These are phyloP conservation scores for Bilobella aurantiaca DNA, from an alignment of 1,140 invertebrate species.

Conservation along the genomic window DNA sequence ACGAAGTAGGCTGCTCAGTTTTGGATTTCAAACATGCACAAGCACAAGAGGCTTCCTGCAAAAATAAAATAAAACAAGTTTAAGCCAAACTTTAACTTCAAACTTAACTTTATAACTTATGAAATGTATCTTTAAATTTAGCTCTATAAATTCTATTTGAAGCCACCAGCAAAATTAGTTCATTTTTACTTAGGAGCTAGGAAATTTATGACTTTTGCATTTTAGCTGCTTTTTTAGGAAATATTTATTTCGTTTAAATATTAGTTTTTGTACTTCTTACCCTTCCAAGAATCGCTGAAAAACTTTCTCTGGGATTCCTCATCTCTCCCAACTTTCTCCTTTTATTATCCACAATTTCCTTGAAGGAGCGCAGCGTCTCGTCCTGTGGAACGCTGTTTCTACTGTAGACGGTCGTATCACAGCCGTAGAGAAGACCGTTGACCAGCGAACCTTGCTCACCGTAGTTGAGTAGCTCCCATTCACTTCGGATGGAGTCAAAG, in stretches of 20 bases:
- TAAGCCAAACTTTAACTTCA: neutral
- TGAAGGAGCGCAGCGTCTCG: neutral
- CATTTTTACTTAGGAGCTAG: too few relatives aligned
- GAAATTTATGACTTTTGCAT: too few relatives aligned
- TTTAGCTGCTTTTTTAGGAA: too few relatives aligned
- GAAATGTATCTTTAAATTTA: too few relatives aligned
- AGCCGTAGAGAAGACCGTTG: neutral
- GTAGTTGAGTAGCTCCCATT: neutral
- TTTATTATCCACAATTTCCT: neutral
- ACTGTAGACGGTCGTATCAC: neutral
- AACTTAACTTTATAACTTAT: too few relatives aligned
- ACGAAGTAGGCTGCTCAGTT: neutral
- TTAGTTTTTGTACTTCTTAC: too few relatives aligned
- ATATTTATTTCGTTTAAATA: too few relatives aligned
- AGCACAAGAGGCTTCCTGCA: neutral
- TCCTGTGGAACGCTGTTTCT: neutral
- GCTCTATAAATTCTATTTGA: too few relatives aligned
- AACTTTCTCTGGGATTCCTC: neutral
- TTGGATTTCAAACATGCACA: neutral
- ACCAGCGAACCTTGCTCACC: neutral
- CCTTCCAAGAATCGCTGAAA: neutral
- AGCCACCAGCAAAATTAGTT: too few relatives aligned
- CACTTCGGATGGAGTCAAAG: neutral
- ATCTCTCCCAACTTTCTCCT: neutral
- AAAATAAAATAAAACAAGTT: neutral